A percentile compares a stretch with the other conserved stretches of the same genome.
phyloP scores from a whole-genome alignment of 1,140 invertebrate genomes.

The Chironomus tepperi region DNA sequence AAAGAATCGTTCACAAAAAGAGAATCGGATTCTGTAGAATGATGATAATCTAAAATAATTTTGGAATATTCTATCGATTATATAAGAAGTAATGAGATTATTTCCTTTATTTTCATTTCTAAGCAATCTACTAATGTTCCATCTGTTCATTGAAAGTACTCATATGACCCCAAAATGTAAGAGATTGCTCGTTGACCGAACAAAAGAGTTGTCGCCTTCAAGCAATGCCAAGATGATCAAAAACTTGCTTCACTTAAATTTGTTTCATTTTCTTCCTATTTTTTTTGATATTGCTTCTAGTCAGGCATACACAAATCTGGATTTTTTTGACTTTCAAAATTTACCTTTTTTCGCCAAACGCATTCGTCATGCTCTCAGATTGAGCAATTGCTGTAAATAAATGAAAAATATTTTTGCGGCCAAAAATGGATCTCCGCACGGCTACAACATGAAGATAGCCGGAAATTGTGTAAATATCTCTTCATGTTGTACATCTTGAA shows the following conservation, averaged over 20 bases:
- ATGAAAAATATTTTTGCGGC: neutral
- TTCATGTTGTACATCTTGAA: no score
- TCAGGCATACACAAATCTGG: neutral
- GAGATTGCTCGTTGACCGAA: no score
- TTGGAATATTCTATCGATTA: neutral
- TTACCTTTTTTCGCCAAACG: neutral
- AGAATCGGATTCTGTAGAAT: neutral
- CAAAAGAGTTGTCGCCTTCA: neutral
- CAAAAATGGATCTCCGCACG: neutral
- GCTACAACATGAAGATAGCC: neutral
- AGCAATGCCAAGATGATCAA: neutral
- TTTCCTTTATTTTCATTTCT: neutral
- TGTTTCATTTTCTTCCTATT: no score
- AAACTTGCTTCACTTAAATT: no score
- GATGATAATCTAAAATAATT: neutral
- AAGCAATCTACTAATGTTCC: no score
- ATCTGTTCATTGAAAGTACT: no score
- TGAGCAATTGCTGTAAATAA: neutral
- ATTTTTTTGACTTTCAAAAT: neutral
- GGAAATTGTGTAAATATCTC: slow-evolving; percentile 4
- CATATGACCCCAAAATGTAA: no score
- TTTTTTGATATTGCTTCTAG: no score
- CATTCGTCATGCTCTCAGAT: neutral
- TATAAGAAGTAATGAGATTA: neutral
- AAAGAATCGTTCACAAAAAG: neutral